phyloP scores from a whole-genome alignment of 2,113 vertebrate species.

The Orcinus orca region DNA sequence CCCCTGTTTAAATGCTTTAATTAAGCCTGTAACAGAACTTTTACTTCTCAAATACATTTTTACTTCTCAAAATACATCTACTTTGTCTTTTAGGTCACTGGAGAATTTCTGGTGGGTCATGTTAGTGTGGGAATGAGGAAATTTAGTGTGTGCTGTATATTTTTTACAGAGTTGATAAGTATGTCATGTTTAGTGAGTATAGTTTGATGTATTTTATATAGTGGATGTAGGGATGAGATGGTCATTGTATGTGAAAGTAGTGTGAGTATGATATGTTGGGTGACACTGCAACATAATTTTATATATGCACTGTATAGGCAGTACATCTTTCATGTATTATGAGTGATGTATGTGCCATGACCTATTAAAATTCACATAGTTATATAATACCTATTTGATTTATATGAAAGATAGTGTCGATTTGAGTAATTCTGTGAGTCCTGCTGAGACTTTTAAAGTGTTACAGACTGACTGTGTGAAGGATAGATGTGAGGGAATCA shows the following conservation, averaged over 20 bases:
- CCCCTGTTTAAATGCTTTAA: background rate
- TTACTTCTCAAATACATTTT: background rate
- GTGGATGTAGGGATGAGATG: background rate
- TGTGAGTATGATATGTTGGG: rapidly evolving
- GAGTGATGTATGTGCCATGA: background rate
- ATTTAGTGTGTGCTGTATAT: background rate
- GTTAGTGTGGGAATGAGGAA: background rate
- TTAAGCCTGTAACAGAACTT: background rate
- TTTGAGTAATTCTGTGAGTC: background rate
- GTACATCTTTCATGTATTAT: background rate
- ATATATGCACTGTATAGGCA: rapidly evolving
- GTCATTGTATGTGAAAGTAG: background rate
- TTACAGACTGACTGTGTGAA: background rate
- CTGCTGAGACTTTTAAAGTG: background rate
- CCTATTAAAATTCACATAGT: background rate
- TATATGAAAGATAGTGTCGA: too few species aligned
- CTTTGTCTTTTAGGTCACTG: background rate
- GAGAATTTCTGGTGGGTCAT: background rate
- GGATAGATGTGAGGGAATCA: background rate
- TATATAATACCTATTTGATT: background rate
- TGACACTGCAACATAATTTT: background rate
- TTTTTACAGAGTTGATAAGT: background rate
- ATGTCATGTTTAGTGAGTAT: background rate
- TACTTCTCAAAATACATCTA: background rate
- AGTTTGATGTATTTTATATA: background rate